A percentile compares a stretch with the other conserved stretches of the same genome.
These are phyloP conservation scores for Pelmatolapia mariae DNA, from an alignment of 2,113 vertebrate genomes.

Conservation along the genomic window DNA sequence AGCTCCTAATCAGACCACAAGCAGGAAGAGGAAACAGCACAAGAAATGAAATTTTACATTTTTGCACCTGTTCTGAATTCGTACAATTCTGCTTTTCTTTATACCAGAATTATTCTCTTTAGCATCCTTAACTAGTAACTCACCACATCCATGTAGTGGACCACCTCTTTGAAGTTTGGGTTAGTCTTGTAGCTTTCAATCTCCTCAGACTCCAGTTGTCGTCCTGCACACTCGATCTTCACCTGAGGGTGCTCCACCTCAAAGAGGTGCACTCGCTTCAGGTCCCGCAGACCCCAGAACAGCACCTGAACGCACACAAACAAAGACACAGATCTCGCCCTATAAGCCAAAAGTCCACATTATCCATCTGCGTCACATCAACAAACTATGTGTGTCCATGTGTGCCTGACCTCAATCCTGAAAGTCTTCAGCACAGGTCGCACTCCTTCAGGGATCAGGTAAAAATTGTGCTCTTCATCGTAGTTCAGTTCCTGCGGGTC, in stretches of 20 bases:
- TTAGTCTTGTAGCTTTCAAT: conserved; percentile 78
- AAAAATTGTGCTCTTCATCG: conserved; percentile 64
- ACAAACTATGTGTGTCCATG: background rate
- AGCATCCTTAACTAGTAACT: background rate
- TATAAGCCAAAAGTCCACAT: background rate
- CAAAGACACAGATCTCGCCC: background rate
- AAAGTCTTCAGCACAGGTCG: conserved; percentile 84
- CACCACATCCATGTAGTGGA: conserved; percentile 87
- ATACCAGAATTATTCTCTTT: background rate
- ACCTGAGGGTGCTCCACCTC: conserved; percentile 88
- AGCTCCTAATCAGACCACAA: conserved; percentile 74
- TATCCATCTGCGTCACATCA: background rate
- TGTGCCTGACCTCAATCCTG: conserved; percentile 78
- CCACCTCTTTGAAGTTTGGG: conserved; percentile 85
- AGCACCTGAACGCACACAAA: conserved; percentile 73
- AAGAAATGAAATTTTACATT: background rate
- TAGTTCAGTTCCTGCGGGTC: conserved; percentile 76
- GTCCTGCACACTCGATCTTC: conserved; percentile 84
- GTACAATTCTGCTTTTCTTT: background rate
- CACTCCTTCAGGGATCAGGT: conserved; percentile 82
- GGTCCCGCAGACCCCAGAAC: conserved; percentile 88
- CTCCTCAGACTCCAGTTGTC: conserved; percentile 85
- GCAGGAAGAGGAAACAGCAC: background rate
- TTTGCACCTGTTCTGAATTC: background rate
- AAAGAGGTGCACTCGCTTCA: conserved; percentile 86